phyloP scores from a whole-genome alignment of 2,797 vertebrate species.

The Chloroceryle amazona region DNA sequence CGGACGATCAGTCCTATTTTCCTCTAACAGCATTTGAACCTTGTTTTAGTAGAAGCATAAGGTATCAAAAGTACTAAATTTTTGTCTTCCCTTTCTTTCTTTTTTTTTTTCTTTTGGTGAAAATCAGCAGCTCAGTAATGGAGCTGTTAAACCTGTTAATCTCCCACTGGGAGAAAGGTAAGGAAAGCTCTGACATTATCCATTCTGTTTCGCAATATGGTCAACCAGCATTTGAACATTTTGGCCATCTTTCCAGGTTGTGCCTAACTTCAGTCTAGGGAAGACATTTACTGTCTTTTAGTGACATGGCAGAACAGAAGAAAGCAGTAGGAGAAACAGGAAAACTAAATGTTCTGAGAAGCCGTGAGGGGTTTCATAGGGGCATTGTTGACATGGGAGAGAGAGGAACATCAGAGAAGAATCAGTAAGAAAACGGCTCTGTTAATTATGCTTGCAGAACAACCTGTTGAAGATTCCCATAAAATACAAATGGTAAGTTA shows the following conservation, averaged over 20 bases:
- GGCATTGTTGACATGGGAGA: neutral
- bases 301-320: neutral
- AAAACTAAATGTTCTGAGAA: neutral
- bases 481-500: neutral
- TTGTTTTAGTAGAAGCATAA: neutral
- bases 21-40: neutral
- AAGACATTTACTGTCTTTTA: neutral
- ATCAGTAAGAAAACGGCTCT: neutral
- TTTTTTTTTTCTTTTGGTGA: neutral
- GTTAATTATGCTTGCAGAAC: neutral
- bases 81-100: no score
- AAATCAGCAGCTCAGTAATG: neutral
- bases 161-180: neutral
- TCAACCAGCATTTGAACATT: neutral
- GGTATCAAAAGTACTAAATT: neutral
- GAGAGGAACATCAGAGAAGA: neutral
- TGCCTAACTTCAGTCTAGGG: neutral
- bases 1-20: neutral
- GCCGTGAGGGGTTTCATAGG: rapidly evolving
- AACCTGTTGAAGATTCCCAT: neutral
- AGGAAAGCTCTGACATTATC: neutral
- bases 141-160: neutral
- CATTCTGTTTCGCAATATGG: neutral
- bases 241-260: neutral
- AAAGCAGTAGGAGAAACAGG: neutral